Conservation (phyloP, 2,797 vertebrate genomes). For the Rhynchotus rufescens region DNA sequence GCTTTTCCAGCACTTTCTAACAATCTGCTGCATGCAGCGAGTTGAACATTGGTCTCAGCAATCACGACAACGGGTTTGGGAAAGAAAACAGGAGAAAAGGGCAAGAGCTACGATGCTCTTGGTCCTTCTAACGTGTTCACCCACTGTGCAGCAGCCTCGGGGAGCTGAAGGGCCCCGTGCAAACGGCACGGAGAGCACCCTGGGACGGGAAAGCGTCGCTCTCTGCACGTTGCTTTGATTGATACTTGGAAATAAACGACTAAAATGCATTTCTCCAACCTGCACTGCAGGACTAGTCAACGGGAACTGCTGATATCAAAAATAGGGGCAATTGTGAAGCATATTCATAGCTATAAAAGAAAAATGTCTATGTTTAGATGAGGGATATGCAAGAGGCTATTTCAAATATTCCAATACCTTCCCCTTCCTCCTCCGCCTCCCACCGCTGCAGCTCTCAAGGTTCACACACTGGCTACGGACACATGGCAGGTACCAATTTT, state of each 20-base stretch:
- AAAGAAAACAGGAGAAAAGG: neutral
- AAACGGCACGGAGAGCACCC: neutral
- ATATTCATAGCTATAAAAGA: neutral
- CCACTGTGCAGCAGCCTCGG: neutral
- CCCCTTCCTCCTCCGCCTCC: neutral
- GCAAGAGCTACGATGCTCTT: too few relatives aligned
- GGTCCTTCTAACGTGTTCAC: too few relatives aligned
- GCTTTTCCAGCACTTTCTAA: fast-evolving
- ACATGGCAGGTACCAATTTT: fast-evolving
- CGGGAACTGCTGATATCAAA: neutral
- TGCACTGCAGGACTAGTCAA: neutral
- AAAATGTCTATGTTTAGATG: fast-evolving
- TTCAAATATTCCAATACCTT: neutral
- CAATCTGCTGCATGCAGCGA: neutral
- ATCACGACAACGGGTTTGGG: neutral
- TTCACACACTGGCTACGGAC: fast-evolving
- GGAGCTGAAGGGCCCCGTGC: neutral
- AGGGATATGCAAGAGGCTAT: neutral
- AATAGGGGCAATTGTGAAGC: neutral
- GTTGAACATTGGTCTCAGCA: fast-evolving
- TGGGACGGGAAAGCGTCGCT: neutral
- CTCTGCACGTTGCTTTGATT: neutral
- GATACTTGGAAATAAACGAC: neutral
- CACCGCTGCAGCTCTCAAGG: neutral
- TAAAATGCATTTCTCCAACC: neutral